Base-by-base conservation (phyloP, 1,140 invertebrate species). In the Aphelenchoides besseyi region DNA sequence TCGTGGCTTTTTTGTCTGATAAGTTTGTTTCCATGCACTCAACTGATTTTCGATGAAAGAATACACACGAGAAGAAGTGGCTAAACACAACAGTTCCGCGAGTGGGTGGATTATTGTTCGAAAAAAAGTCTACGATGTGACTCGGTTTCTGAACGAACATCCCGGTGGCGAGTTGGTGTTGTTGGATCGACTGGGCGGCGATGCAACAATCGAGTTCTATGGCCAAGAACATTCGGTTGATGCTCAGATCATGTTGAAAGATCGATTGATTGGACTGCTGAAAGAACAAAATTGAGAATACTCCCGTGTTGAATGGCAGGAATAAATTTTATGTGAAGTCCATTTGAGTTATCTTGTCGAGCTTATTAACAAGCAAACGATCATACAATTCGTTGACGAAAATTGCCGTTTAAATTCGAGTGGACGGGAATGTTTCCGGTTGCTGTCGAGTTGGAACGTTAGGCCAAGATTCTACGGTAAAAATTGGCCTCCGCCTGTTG, bases 161-260 rank as follows among this genome's bases (percentile, higher is more conserved):
- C 95, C 95, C 75, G 95, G 95, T 66, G 95, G 95, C 35, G 94
- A 96, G 85, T 94, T 97, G 86, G 92, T 97, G 55, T 87, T 98
- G 8, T 83, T 95, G 75, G 94, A 97, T 84, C 90, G 92, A 86
- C 91, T 89, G 33, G 93, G 93, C 9, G 48, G 69, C n/a, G 92
- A 95, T 87, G 91, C 89, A 9, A 93, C 92, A 33, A 59, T 59
- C 5, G 55, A 59, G 29, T 97, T 97, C 86, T 93, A 97, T 88
- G 86, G 98, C 88, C 94, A 97, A 75, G 95, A 94, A n/a, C 95
- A 98, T 87, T 97, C 94, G 9, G 91, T 89, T 41, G 95, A 98
- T 87, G 95, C 95, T 23, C 89, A 93, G 79, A 89, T 93, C 74
- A 89, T 97, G 87, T 94, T 97, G 92, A 89, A 89, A 80, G 89